phyloP scores from a whole-genome alignment of 2,113 vertebrate species.

The Protobothrops mucrosquamatus region DNA sequence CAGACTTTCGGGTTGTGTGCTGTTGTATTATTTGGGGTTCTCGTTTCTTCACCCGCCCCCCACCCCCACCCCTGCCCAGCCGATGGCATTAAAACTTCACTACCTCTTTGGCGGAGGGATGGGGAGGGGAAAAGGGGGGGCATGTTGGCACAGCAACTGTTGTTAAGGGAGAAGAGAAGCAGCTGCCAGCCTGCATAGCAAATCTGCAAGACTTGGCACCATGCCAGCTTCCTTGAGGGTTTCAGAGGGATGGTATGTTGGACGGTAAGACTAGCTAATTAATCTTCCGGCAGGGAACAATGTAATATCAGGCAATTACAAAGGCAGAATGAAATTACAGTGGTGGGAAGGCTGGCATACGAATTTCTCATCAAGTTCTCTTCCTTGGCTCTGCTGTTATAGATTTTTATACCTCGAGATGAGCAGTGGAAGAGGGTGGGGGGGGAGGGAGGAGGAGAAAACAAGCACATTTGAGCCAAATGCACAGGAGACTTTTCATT shows the following conservation, averaged over 20 bases:
- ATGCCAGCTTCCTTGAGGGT: constrained; percentile 64
- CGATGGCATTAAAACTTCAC: constrained; percentile 20
- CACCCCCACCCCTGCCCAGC: background rate
- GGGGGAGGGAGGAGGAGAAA: background rate
- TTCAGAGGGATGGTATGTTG: constrained; percentile 62
- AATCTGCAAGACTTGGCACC: constrained; percentile 57
- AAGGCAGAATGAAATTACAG: constrained; percentile 57
- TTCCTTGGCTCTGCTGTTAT: constrained; percentile 38
- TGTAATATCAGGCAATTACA: constrained; percentile 67
- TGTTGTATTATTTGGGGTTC: background rate
- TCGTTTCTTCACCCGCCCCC: background rate
- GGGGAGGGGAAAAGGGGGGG: constrained; percentile 35
- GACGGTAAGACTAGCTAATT: constrained; percentile 64
- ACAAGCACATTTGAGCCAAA: background rate
- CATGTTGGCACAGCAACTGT: constrained; percentile 60
- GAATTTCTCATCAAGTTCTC: constrained; percentile 59
- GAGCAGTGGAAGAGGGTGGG: background rate
- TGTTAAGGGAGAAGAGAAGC: constrained; percentile 56
- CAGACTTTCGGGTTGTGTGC: constrained; percentile 16
- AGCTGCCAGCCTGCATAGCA: constrained; percentile 61
- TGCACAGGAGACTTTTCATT: constrained; percentile 1
- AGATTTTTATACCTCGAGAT: constrained; percentile 28
- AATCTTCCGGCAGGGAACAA: constrained; percentile 67
- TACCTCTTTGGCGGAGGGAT: constrained; percentile 1
- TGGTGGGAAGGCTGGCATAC: constrained; percentile 53